A percentile compares a stretch with the other conserved stretches of the same genome.
These are phyloP conservation scores for Lemur catta DNA, from an alignment of 2,797 vertebrate genomes.

Conservation along the genomic window DNA sequence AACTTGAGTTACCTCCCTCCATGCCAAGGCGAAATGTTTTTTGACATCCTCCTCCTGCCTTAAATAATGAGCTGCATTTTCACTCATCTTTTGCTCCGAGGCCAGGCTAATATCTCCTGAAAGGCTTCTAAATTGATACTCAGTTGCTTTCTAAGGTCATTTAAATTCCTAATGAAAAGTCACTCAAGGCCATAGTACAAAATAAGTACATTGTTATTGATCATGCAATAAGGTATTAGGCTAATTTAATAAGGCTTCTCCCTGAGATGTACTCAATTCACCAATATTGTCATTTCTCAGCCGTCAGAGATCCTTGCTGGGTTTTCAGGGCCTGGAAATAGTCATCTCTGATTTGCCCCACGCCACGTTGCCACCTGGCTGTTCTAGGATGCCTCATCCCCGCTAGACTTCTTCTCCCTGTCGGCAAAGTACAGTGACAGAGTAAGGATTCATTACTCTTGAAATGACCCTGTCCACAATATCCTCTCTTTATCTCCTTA, in stretches of 20 bases:
- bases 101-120: slow-evolving; percentile 72
- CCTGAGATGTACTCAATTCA: slow-evolving; percentile 75
- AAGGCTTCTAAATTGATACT: slow-evolving; percentile 82
- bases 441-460: slow-evolving; percentile 74
- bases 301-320: slow-evolving; percentile 49
- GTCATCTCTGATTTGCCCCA: slow-evolving; percentile 63
- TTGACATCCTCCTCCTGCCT: slow-evolving; percentile 52
- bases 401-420: slow-evolving; percentile 35
- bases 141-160: slow-evolving; percentile 84
- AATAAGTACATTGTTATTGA: slow-evolving; percentile 89
- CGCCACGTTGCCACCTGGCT: slow-evolving; percentile 19
- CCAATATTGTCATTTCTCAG: slow-evolving; percentile 73
- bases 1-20: neutral
- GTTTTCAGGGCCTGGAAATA: neutral
- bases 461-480: slow-evolving; percentile 74
- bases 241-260: slow-evolving; percentile 84
- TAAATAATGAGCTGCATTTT: slow-evolving; percentile 69
- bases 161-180: slow-evolving; percentile 87
- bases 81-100: slow-evolving; percentile 62
- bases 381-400: slow-evolving; percentile 7
- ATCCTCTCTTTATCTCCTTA: slow-evolving; percentile 76
- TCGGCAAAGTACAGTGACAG: slow-evolving; percentile 62
- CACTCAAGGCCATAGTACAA: slow-evolving; percentile 81
- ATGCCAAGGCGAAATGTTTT: slow-evolving; percentile 36
- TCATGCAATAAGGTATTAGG: slow-evolving; percentile 84